Evolutionary conservation across 2,113 vertebrate species (phyloP), one percentile per base, ranked within the genome.

Genomic region (Phrynosoma platyrhinos): DNA sequence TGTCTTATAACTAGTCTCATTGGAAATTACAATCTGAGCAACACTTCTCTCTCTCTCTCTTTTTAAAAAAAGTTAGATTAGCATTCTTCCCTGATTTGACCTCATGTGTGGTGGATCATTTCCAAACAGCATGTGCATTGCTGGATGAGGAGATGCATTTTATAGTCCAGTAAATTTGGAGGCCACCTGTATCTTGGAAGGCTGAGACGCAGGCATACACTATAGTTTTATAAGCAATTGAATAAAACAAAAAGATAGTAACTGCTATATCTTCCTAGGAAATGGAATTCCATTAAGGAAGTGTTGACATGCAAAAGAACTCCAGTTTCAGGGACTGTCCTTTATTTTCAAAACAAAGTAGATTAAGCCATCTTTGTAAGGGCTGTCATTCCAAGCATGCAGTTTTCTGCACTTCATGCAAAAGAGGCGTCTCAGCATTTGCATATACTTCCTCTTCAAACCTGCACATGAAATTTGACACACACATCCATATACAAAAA

Each of bases 401-500:
- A 66, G 18, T 83, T 42, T 25, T 53, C 87, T 30, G 36, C 0
- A 1, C 68, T 66, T 89, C 89, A 94, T 93, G 91, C 92, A 95
- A 93, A 94, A 91, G 10, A 52, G 16, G 8, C 72, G 9, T 77
- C 32, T 21, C 81, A 76, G 0, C 18, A 25, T 95, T 92, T 94
- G 86, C 87, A 88, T 87, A 68, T 2, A 53, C 53, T 92, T 94
- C 82, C 92, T 14, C 53, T 92, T 80, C 0, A 0, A 76, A 81
- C 40, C 42, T 90, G 23, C 82, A 71, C 30, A 77, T 55, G 74
- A 89, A 82, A 91, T 94, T 93, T 94, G 71, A 87, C 79, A 94
- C 64, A 68, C 10, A 86, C 58, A 1, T 18, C 47, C 66, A 83
- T 77, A 30, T 32, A 83, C 27, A 32, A 42, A 36, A 30, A 30